A percentile compares a stretch with the other conserved stretches of the same genome.
Conservation (phyloP, 1,140 invertebrate genomes). For the Lasioglossum baleicum region DNA sequence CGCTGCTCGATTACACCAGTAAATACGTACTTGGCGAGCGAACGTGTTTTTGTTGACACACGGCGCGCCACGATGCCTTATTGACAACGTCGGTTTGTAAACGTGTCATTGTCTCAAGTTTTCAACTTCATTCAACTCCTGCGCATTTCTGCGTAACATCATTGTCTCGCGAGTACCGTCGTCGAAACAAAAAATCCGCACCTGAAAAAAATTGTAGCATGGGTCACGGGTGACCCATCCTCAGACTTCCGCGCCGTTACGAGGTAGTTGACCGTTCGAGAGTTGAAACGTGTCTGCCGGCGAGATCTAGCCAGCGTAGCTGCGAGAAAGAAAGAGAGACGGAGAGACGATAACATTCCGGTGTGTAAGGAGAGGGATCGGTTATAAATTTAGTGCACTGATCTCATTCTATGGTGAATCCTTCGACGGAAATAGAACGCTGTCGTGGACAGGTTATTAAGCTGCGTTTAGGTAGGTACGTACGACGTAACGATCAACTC, state of each 20-base stretch:
- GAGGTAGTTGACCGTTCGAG: too few relatives aligned
- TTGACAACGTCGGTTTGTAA: not conserved
- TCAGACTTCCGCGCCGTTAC: too few relatives aligned
- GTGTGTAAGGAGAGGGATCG: constrained; percentile 38
- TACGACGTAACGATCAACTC: not conserved
- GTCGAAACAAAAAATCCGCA: too few relatives aligned
- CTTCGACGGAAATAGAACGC: constrained; percentile 66
- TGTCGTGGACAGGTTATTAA: constrained; percentile 36
- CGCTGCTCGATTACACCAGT: not conserved
- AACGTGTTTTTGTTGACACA: constrained; percentile 15
- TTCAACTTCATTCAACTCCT: not conserved
- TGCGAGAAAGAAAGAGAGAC: too few relatives aligned
- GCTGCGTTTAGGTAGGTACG: constrained; percentile 18
- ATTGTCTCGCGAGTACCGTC: too few relatives aligned
- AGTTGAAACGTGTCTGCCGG: constrained; percentile 3
- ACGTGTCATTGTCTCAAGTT: not conserved
- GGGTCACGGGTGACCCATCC: too few relatives aligned
- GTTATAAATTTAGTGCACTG: constrained; percentile 70
- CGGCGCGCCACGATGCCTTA: not conserved
- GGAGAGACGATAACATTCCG: constrained; percentile 36
- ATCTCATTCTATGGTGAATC: constrained; percentile 70
- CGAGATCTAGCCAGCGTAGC: constrained; percentile 5
- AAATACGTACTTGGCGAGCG: constrained; percentile 9
- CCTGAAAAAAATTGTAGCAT: too few relatives aligned
- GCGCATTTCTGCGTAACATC: too few relatives aligned